Percentiles rank a stretch among this genome's conserved stretches.
Conservation (phyloP, 2,113 vertebrate species). For the Reinhardtius hippoglossoides region DNA sequence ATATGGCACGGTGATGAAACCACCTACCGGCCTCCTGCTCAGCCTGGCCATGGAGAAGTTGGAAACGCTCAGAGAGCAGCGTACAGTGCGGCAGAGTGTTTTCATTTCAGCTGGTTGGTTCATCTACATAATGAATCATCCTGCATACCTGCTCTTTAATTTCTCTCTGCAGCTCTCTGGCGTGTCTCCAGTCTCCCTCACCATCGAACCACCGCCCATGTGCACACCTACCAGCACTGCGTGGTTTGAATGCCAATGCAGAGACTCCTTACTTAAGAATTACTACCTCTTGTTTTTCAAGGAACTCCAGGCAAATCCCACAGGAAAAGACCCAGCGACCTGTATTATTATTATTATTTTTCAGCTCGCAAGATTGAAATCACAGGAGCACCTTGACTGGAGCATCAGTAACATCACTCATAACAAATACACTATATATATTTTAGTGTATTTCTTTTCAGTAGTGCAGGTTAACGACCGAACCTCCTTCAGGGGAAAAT, state of each 20-base stretch:
- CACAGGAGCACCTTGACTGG: background rate
- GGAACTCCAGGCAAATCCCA: slow-evolving; percentile 27
- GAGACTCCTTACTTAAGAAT: slow-evolving; percentile 19
- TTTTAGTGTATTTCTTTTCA: background rate
- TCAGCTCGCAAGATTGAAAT: background rate
- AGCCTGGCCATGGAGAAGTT: slow-evolving; percentile 30
- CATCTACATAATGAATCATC: slow-evolving; percentile 45
- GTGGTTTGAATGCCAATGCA: slow-evolving; percentile 51
- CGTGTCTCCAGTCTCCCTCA: slow-evolving; percentile 25
- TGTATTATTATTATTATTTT: slow-evolving; percentile 11
- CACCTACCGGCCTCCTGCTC: slow-evolving; percentile 8
- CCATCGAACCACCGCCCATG: slow-evolving; percentile 16
- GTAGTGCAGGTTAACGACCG: background rate
- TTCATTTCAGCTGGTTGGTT: slow-evolving; percentile 18
- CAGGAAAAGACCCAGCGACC: background rate
- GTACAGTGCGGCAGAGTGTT: no score
- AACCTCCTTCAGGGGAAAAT: background rate
- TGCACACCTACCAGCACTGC: slow-evolving; percentile 22
- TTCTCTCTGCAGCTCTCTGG: slow-evolving; percentile 25
- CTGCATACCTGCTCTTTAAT: slow-evolving; percentile 38
- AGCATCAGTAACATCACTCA: slow-evolving; percentile 7
- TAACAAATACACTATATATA: slow-evolving; percentile 6
- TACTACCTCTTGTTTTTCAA: slow-evolving; percentile 38
- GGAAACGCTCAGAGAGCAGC: slow-evolving; percentile 3
- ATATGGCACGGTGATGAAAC: slow-evolving; percentile 22